phyloP scores from a whole-genome alignment of 92 coral and sea anemone genomes.

The Epizoanthus ramosus region DNA sequence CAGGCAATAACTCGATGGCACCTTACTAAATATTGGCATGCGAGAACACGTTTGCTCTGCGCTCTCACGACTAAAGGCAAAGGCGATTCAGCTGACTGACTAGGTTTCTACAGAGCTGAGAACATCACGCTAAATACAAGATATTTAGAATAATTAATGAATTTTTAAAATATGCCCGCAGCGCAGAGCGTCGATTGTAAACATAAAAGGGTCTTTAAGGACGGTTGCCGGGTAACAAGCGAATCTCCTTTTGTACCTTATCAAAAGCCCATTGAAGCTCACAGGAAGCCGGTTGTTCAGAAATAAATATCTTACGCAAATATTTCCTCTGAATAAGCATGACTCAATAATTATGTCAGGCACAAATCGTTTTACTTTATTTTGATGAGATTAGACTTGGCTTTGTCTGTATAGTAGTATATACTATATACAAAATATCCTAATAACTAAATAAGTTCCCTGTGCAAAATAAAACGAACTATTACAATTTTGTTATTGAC shows the following conservation, averaged over 20 bases:
- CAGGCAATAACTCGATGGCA: too few species aligned
- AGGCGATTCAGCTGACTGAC: background rate
- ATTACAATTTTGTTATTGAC: too few species aligned
- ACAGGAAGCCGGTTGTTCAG: slow-evolving; percentile 30
- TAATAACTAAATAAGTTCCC: too few species aligned
- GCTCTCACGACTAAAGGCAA: background rate
- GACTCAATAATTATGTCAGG: too few species aligned
- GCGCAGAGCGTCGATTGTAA: slow-evolving; percentile 16
- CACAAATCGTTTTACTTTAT: too few species aligned
- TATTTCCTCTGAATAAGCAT: background rate
- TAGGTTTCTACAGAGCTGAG: background rate
- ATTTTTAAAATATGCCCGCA: too few species aligned
- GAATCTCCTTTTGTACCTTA: slow-evolving; percentile 7
- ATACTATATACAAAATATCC: too few species aligned
- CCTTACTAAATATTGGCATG: background rate
- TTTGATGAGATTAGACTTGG: too few species aligned
- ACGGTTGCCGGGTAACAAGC: slow-evolving; percentile 27
- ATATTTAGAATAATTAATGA: too few species aligned
- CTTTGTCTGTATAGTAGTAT: too few species aligned
- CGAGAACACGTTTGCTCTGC: background rate
- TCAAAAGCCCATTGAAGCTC: slow-evolving; percentile 16
- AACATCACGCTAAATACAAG: too few species aligned
- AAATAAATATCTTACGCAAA: slow-evolving; percentile 33
- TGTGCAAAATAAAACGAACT: too few species aligned
- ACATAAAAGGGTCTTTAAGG: slow-evolving; percentile 22